Base-by-base conservation (phyloP, 2,888 invertebrate genomes). In the Scotopteryx bipunctaria region DNA sequence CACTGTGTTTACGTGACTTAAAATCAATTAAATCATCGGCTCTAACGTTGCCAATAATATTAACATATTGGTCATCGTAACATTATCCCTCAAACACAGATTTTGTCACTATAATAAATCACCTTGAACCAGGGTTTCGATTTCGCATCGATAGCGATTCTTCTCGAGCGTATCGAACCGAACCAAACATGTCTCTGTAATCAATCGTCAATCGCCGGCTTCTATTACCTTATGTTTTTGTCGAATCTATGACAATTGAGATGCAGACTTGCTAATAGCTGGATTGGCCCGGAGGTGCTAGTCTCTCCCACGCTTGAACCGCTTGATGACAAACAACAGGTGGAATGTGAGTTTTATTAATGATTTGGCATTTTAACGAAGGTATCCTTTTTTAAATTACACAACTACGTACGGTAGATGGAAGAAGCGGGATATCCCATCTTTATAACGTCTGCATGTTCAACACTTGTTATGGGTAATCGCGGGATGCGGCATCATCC, bases 41-140 rank as follows among this genome's bases (percentile, higher is more conserved):
- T 64, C 57, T 62, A 16, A 53, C 41, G 40, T 21, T 50, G 51
- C 38, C 44, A 45, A 43, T 27, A 44, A 49, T 40, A 38, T 44
- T 46, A 47, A 38, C 33, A 45, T 41, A 57, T 63, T 61, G 53
- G 61, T 63, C 61, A 60, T 63, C 32, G 59, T 46, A 61, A 62
- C 63, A 52, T 57, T 61, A 66, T 62, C 57, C 55, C 59, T 53
- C 55, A 59, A 56, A 56, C 44, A 53, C 66, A 69, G 69, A 76
- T 78, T 75, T 80, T 76, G 77, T 74, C 65, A 61, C 63, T 63
- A 63, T 71, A 61, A 67, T 76, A 74, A 78, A 82, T 78, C 71
- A 70, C 88, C 86, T 88, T 89, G 86, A 83, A 81, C 80, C 72
- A 78, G 52, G 73, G 85, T 71, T 81, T 83, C 73, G 73, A 82